Percentiles rank a stretch among this genome's conserved stretches.
These are phyloP conservation scores for Perccottus glenii DNA, from an alignment of 2,113 vertebrate species.

Conservation along the genomic window DNA sequence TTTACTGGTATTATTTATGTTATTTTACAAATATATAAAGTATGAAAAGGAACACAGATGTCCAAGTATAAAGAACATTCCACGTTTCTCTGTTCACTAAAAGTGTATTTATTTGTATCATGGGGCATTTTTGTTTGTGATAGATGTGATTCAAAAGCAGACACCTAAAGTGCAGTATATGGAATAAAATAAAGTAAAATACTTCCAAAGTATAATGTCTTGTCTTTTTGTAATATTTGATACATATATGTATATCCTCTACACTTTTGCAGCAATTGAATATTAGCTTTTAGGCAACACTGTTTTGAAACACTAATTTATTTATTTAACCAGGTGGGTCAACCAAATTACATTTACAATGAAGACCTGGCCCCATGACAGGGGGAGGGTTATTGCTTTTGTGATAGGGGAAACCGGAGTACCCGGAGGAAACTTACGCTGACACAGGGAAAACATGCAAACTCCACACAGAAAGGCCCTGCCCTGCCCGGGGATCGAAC, in stretches of 20 bases:
- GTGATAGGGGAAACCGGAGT: no score
- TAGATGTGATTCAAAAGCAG: constrained; percentile 72
- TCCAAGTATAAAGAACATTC: constrained; percentile 64
- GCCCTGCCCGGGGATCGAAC: no score
- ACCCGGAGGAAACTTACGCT: no score
- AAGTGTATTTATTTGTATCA: constrained; percentile 70
- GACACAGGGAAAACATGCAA: no score
- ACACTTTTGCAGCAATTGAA: no score
- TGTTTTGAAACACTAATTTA: no score
- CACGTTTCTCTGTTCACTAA: constrained; percentile 67
- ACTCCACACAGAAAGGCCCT: no score
- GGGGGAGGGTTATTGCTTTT: no score
- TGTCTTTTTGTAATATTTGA: neutral
- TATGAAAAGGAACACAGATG: constrained; percentile 51
- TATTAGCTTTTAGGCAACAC: no score
- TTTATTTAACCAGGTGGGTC: no score
- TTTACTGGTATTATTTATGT: constrained; percentile 64
- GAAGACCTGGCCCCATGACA: no score
- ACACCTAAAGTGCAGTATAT: constrained; percentile 78
- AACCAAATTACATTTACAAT: no score
- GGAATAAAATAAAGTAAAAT: constrained; percentile 71
- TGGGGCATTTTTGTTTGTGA: constrained; percentile 75
- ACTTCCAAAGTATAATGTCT: constrained; percentile 39
- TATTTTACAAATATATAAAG: constrained; percentile 56
- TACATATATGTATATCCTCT: neutral